phyloP scores from a whole-genome alignment of 2,797 vertebrate genomes.

The Sebastes alutus region DNA sequence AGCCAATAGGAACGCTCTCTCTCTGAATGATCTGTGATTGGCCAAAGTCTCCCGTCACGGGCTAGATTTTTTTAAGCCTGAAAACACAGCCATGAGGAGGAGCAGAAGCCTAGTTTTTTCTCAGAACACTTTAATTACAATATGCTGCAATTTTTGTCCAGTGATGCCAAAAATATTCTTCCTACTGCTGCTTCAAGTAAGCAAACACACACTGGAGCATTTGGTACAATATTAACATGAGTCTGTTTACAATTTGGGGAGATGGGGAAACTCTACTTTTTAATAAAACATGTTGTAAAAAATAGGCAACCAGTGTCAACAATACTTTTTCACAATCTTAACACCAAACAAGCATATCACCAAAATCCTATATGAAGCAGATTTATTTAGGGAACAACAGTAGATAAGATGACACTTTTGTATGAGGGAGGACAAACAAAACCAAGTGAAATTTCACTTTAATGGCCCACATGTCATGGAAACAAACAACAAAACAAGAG shows the following conservation, averaged over 20 bases:
- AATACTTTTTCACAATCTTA: background rate
- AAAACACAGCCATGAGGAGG: no score
- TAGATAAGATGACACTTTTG: background rate
- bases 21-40: no score
- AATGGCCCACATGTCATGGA: slow-evolving; percentile 10
- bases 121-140: no score
- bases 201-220: slow-evolving; percentile 15
- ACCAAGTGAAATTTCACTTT: slow-evolving; percentile 14
- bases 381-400: background rate
- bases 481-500: slow-evolving; percentile 26
- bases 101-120: no score
- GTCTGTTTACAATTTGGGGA: background rate
- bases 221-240: slow-evolving; percentile 1
- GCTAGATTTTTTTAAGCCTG: no score
- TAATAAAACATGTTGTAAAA: background rate
- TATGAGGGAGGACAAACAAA: background rate
- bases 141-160: no score
- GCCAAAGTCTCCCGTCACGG: no score
- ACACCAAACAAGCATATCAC: background rate
- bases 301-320: background rate
- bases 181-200: background rate
- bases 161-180: no score
- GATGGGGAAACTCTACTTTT: background rate
- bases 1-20: no score
- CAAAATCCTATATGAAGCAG: background rate